phyloP scores from a whole-genome alignment of 1,140 invertebrate species.

The Octopus bimaculoides region DNA sequence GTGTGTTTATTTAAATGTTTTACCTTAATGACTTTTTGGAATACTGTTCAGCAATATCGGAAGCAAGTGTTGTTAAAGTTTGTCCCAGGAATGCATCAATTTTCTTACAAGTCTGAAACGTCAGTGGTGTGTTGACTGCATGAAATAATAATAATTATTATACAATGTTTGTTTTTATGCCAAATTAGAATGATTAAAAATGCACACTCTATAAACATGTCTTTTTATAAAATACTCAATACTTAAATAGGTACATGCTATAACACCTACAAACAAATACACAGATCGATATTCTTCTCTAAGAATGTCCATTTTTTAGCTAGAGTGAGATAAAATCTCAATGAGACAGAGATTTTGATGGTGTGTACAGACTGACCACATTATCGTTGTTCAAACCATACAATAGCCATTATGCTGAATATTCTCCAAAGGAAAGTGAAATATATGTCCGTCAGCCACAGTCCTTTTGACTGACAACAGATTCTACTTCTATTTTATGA shows the following conservation, averaged over 20 bases:
- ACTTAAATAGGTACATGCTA: not conserved
- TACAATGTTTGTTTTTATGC: not conserved
- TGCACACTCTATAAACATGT: not conserved
- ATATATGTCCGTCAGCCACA: too few species aligned
- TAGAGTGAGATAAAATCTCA: too few species aligned
- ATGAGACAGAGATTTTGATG: too few species aligned
- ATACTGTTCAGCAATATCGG: constrained; percentile 73
- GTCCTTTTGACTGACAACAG: too few species aligned
- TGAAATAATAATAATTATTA: constrained; percentile 20
- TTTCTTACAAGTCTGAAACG: constrained; percentile 67
- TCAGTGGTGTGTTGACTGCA: constrained; percentile 53
- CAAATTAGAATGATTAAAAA: not conserved
- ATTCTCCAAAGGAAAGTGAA: too few species aligned
- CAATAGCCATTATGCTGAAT: too few species aligned
- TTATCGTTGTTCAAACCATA: too few species aligned
- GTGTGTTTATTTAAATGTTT: not conserved
- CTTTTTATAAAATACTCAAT: not conserved
- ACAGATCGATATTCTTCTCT: not conserved
- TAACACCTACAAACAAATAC: constrained; percentile 9
- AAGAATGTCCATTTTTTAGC: too few species aligned
- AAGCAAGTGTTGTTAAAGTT: constrained; percentile 69
- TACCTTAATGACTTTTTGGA: constrained; percentile 44
- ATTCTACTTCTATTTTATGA: too few species aligned
- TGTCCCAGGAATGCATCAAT: constrained; percentile 71
- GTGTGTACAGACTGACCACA: too few species aligned